phyloP scores from a whole-genome alignment of 2,113 vertebrate species.

The Miniopterus natalensis region DNA sequence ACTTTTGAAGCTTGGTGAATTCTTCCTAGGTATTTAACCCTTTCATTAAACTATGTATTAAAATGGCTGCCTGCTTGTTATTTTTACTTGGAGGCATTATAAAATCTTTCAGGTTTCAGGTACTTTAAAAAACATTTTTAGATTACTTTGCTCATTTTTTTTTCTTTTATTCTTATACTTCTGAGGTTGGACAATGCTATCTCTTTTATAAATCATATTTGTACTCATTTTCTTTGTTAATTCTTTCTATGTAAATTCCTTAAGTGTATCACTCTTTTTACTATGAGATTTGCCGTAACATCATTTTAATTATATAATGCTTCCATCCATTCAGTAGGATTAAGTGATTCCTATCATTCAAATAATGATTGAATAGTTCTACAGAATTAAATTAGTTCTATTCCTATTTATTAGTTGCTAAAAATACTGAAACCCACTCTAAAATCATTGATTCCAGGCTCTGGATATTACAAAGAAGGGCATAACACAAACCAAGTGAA shows the following conservation, averaged over 20 bases:
- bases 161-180: not conserved
- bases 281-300: not conserved
- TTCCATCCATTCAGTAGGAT: slow-evolving; percentile 9
- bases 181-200: not conserved
- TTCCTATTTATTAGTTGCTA: not conserved
- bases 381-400: not conserved
- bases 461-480: not conserved
- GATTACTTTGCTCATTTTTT: not conserved
- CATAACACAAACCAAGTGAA: not conserved
- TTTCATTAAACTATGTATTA: not conserved
- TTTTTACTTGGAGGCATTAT: slow-evolving; percentile 2
- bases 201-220: not conserved
- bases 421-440: not conserved
- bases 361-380: not conserved
- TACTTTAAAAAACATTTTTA: not conserved
- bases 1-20: not conserved
- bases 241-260: not conserved
- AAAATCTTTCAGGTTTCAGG: not conserved
- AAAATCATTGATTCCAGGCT: not conserved
- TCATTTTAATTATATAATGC: slow-evolving; percentile 9
- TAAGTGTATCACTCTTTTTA: slow-evolving; percentile 31
- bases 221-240: not conserved
- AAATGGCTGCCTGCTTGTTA: not conserved
- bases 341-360: slow-evolving; percentile 5
- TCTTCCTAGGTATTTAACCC: not conserved